Base-by-base conservation (phyloP, 92 coral and sea anemone species). In the Diadumene lineata region DNA sequence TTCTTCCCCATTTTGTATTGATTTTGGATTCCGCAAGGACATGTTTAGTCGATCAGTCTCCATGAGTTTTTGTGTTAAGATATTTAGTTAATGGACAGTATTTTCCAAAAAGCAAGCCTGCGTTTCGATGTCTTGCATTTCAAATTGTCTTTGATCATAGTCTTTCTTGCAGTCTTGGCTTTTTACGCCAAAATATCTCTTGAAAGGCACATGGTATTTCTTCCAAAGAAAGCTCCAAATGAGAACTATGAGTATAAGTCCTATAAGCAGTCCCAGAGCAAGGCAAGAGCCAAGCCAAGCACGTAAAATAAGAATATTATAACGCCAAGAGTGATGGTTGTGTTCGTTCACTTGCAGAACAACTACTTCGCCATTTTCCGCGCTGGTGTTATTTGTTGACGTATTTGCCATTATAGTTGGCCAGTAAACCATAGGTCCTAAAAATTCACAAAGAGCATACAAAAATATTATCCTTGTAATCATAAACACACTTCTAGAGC, bases 251-350 rank as follows among this genome's bases (percentile, higher is more conserved):
- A 76, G 65, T 19, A 50, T 65, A 6, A 76, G 31, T 23, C 28
- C 55, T 19, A 76, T 76, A 2, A 66, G 28, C 22, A 31, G 25
- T 21, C 81, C 81, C 29, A 76, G 26, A 11, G 50, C 56, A n/a
- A 76, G 19, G 51, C 81, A 76, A 6, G 81, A 64, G 13, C 81
- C 81, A 30, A 76, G 50, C 81, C 81, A 76, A 19, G 66, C 81
- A 11, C 74, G 72, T 29, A 76, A 46, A 60, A 76, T 76, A 34
- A 76, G 3, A 23, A 46, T 64, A 55, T 76, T 76, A 34, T 76
- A 21, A 19, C 66, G 73, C 81, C 81, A 76, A 1, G 72, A 43
- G 34, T 66, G 81, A 25, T 55, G 73, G 33, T 55, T 65, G n/a
- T 1, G 17, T 19, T 30, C 15, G 2, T 28, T 30, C 17, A 1